These are phyloP conservation scores for Lissocephala sabroskyi DNA, from an alignment of 2,888 invertebrate species.

Conservation along the genomic window DNA sequence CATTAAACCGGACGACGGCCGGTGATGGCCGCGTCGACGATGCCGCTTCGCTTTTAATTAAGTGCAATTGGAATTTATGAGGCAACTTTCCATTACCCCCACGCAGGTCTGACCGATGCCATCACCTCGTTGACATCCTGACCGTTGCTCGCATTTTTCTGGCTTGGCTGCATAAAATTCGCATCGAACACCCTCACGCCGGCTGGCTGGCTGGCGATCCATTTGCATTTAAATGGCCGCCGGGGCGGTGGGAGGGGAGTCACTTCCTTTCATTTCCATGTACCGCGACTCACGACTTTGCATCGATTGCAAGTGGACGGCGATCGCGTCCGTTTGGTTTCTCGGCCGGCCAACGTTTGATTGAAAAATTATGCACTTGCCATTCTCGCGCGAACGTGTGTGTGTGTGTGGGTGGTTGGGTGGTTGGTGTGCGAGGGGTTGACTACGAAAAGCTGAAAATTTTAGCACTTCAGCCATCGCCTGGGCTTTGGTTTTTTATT, in stretches of 20 bases:
- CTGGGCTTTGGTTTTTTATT: too few species aligned
- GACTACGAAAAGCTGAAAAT: constrained; percentile 21
- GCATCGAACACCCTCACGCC: constrained; percentile 63
- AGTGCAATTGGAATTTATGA: not conserved
- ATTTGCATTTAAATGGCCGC: constrained; percentile 62
- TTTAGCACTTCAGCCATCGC: constrained; percentile 41
- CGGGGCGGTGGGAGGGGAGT: constrained; percentile 21
- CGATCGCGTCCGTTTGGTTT: not conserved
- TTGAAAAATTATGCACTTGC: constrained; percentile 63
- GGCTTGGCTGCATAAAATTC: constrained; percentile 52
- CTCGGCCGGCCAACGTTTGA: constrained; percentile 43
- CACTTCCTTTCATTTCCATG: constrained; percentile 26
- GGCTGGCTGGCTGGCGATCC: constrained; percentile 34
- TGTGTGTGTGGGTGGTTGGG: too few species aligned
- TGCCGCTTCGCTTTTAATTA: too few species aligned
- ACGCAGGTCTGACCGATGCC: constrained; percentile 43
- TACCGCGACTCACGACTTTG: constrained; percentile 11
- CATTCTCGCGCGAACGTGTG: too few species aligned
- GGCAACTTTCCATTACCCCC: constrained; percentile 31
- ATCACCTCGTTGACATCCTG: constrained; percentile 21
- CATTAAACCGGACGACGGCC: too few species aligned
- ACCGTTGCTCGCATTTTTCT: constrained; percentile 54
- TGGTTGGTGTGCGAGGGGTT: too few species aligned
- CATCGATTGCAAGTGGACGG: constrained; percentile 10
- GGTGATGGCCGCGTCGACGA: too few species aligned